Base-by-base conservation (phyloP, 2,797 vertebrate genomes). In the Falco cherrug region DNA sequence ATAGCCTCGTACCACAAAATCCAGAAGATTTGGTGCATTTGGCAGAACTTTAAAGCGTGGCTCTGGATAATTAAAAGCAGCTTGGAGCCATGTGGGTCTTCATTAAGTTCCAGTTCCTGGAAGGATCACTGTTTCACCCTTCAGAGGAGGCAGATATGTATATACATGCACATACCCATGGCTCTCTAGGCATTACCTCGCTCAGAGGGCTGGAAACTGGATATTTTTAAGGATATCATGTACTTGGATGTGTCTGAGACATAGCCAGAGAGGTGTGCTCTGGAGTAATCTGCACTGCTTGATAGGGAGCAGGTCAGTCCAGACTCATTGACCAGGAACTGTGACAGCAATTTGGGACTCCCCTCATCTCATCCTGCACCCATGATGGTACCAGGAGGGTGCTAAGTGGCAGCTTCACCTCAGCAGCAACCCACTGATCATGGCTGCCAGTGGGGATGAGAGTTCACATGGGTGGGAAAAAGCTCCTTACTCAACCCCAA, bases 31-130 rank as follows among this genome's bases (percentile, higher is more conserved):
- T 73, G 57, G 20, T 70, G 41, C 1, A 0, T 89, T 93, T 95
- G 95, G 89, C 90, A 96, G 71, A 83, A 61, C 41, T 63, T 93
- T 73, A 59, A 83, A 92, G 25, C 33, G 48, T 69, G 91, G 69
- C 69, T 94, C 83, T 71, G 51, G 51, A 45, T 92, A 97, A 97
- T 95, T 91, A 86, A 93, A 94, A 95, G 71, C 82, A 93, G 96
- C 65, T 63, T 83, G 79, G 48, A 95, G 85, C 87, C 74, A 61
- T 90, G 75, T 76, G 45, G 41, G 61, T 86, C 90, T 75, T 76
- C 37, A 35, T 39, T 90, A 78, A 57, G 7, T 84, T 64, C 82
- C 90, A 91, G 0, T 80, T 94, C 92, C 90, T 87, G 87, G 88
- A 91, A 97, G 70, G 57, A 91, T 16, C 83, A 51, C 17, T 50